A percentile compares a stretch with the other conserved stretches of the same genome.
phyloP scores from a whole-genome alignment of 1,140 invertebrate genomes.

The Ceratina calcarata region DNA sequence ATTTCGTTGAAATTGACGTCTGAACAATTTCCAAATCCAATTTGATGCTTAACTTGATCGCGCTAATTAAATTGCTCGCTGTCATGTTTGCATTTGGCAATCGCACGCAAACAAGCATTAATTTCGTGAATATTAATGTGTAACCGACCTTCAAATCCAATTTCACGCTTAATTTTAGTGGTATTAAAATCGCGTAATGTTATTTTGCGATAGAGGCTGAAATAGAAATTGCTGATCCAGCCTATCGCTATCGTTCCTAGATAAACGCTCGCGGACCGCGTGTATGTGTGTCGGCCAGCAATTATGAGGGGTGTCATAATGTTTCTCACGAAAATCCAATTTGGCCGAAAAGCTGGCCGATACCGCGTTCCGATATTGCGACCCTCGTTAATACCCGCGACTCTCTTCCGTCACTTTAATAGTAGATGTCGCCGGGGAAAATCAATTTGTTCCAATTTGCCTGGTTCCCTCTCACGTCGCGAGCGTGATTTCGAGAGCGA shows the following conservation, averaged over 20 bases:
- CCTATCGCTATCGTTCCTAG: slow-evolving; percentile 3
- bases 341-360: slow-evolving; percentile 31
- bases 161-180: no score
- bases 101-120: no score
- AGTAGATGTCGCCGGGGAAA: slow-evolving; percentile 36
- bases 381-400: slow-evolving; percentile 46
- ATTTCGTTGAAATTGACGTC: slow-evolving; percentile 1
- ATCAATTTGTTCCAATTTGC: slow-evolving; percentile 48
- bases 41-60: not conserved
- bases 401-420: slow-evolving; percentile 50
- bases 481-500: not conserved
- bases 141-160: no score
- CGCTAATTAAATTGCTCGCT: not conserved
- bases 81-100: no score
- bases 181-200: no score
- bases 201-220: not conserved
- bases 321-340: slow-evolving; percentile 49
- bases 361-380: slow-evolving; percentile 40
- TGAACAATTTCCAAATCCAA: not conserved
- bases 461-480: not conserved
- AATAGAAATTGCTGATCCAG: not conserved
- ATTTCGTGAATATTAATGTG: no score
- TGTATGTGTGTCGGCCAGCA: not conserved
- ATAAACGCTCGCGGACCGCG: not conserved
- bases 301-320: slow-evolving; percentile 40